Conservation (phyloP, 64 coral and sea anemone species). For the Montipora capricornis region DNA sequence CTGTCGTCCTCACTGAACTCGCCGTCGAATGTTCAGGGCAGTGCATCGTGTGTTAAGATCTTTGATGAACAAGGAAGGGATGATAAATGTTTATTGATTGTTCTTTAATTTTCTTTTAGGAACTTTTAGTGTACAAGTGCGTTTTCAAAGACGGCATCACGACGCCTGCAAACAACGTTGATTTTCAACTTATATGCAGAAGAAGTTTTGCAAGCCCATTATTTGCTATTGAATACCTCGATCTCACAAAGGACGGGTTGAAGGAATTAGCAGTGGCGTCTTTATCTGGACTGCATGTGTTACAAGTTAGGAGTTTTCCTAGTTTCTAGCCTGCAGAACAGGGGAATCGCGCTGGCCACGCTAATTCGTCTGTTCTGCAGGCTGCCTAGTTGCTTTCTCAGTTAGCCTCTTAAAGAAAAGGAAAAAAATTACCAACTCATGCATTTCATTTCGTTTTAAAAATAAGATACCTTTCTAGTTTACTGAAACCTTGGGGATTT, state of each 20-base stretch:
- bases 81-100: no score
- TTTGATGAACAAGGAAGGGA: not conserved
- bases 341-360: no score
- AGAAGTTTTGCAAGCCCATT: conserved; percentile 94
- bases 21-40: not conserved
- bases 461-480: no score
- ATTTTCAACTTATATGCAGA: conserved; percentile 74
- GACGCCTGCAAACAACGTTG: conserved; percentile 24
- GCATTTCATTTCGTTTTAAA: no score
- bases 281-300: conserved; percentile 86
- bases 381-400: no score
- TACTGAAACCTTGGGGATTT: no score
- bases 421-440: no score
- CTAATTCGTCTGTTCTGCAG: no score
- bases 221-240: conserved; percentile 90
- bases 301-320: conserved; percentile 70
- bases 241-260: conserved; percentile 92
- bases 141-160: not conserved
- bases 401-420: no score
- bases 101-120: conserved; percentile 37
- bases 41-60: not conserved
- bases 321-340: not conserved
- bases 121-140: conserved; percentile 87
- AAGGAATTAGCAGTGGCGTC: conserved; percentile 83
- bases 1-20: no score